phyloP scores from a whole-genome alignment of 2,888 invertebrate genomes.

The Drosophila limbata region DNA sequence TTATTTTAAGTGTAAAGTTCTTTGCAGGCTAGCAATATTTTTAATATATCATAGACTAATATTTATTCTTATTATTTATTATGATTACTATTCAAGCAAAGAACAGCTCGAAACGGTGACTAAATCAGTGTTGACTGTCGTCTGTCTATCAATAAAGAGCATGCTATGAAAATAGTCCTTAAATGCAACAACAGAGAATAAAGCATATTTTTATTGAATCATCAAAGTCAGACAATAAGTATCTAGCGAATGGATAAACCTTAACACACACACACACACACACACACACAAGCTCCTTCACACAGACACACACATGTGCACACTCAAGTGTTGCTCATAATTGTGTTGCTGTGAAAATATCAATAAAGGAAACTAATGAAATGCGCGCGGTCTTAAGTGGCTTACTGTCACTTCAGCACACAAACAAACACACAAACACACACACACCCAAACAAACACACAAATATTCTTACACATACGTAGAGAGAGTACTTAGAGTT shows the following conservation, averaged over 20 bases:
- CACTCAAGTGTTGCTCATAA: slow-evolving; percentile 63
- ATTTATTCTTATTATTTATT: slow-evolving; percentile 5
- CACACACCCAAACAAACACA: slow-evolving; percentile 5
- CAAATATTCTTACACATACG: slow-evolving; percentile 22
- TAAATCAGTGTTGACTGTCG: slow-evolving; percentile 17
- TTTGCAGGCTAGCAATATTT: not conserved
- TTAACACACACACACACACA: slow-evolving; percentile 29
- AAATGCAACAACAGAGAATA: slow-evolving; percentile 41
- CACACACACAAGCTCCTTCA: slow-evolving; percentile 8
- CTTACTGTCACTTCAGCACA: slow-evolving; percentile 76
- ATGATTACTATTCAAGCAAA: slow-evolving; percentile 3
- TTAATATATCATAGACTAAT: not conserved
- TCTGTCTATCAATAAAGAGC: slow-evolving; percentile 21
- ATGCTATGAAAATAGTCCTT: slow-evolving; percentile 29
- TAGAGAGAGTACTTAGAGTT: slow-evolving; percentile 34
- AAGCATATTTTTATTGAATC: slow-evolving; percentile 63
- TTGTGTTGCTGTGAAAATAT: slow-evolving; percentile 77
- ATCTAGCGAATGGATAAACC: slow-evolving; percentile 27
- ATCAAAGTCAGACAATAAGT: slow-evolving; percentile 58
- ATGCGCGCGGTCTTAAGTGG: slow-evolving; percentile 79
- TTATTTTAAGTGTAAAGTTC: not conserved
- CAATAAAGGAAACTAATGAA: slow-evolving; percentile 81
- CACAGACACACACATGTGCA: slow-evolving; percentile 3
- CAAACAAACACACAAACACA: slow-evolving; percentile 34
- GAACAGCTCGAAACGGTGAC: slow-evolving; percentile 1